These are phyloP conservation scores for Oscheius sp. DNA, from an alignment of 1,140 invertebrate genomes.

Conservation along the genomic window DNA sequence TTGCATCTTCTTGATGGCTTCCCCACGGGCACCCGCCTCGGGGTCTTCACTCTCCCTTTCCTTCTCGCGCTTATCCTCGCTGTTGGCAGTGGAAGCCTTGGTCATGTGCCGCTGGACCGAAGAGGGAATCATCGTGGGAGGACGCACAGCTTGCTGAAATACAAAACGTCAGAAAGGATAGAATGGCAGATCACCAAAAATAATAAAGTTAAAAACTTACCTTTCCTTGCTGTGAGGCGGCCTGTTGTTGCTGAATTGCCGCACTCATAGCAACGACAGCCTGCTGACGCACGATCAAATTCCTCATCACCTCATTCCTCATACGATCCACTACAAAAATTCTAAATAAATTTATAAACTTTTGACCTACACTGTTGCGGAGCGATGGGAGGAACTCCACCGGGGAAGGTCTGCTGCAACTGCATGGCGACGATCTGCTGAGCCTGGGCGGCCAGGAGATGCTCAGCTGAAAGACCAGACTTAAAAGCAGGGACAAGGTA, in stretches of 20 bases:
- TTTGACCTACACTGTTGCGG: neutral
- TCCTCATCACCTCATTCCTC: neutral
- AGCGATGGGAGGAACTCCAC: neutral
- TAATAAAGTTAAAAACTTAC: neutral
- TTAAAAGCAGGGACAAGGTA: neutral
- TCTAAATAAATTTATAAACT: neutral
- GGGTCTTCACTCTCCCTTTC: neutral
- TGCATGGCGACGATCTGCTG: neutral
- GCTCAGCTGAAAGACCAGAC: neutral
- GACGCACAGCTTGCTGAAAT: slow-evolving; percentile 1
- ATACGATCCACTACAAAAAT: slow-evolving; percentile 19
- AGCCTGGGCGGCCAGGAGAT: neutral
- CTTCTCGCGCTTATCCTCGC: slow-evolving; percentile 25
- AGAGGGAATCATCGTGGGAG: slow-evolving; percentile 28
- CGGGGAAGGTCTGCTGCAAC: neutral
- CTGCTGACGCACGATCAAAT: neutral
- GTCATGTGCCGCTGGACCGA: slow-evolving; percentile 20
- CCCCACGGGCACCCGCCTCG: neutral
- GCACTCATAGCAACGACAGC: neutral
- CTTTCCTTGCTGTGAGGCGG: slow-evolving; percentile 5
- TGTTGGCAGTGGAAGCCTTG: neutral
- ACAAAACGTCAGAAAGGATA: neutral
- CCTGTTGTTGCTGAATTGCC: neutral
- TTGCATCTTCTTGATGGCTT: slow-evolving; percentile 16
- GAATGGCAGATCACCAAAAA: neutral